Conservation (phyloP, 2,797 vertebrate genomes). For the Masticophis lateralis region DNA sequence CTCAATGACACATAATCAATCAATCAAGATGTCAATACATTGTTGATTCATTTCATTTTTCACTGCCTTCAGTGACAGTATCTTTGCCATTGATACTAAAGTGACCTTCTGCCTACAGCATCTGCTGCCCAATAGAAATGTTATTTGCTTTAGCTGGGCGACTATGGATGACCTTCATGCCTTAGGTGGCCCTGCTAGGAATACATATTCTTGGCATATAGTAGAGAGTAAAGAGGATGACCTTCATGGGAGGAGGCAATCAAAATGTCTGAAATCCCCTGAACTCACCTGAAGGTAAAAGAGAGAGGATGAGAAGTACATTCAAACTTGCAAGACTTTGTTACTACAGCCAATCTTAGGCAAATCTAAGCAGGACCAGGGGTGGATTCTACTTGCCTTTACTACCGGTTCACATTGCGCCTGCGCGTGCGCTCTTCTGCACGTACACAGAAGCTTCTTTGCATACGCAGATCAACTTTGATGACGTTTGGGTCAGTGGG, state of each 20-base stretch:
- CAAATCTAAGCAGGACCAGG: background rate
- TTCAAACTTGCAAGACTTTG: background rate
- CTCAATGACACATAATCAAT: background rate
- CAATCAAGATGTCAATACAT: background rate
- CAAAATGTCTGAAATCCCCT: background rate
- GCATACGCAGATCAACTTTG: too few species aligned
- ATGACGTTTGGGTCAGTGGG: too few species aligned
- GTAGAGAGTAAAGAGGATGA: background rate
- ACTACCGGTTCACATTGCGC: too few species aligned
- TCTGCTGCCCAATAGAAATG: background rate
- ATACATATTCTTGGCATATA: background rate
- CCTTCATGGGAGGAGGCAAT: background rate
- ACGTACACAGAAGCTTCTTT: too few species aligned
- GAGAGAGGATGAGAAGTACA: background rate
- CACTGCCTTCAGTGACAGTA: background rate
- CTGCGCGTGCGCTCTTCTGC: too few species aligned
- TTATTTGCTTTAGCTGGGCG: background rate
- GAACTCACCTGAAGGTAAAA: background rate
- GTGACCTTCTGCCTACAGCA: background rate
- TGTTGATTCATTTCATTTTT: background rate
- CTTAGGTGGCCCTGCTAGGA: background rate
- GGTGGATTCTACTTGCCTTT: too few species aligned
- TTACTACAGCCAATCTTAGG: background rate
- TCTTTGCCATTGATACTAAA: background rate
- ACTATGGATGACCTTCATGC: background rate